Evolutionary conservation across 2,113 vertebrate species (phyloP).

Genomic region (Trematomus loennbergii): DNA sequence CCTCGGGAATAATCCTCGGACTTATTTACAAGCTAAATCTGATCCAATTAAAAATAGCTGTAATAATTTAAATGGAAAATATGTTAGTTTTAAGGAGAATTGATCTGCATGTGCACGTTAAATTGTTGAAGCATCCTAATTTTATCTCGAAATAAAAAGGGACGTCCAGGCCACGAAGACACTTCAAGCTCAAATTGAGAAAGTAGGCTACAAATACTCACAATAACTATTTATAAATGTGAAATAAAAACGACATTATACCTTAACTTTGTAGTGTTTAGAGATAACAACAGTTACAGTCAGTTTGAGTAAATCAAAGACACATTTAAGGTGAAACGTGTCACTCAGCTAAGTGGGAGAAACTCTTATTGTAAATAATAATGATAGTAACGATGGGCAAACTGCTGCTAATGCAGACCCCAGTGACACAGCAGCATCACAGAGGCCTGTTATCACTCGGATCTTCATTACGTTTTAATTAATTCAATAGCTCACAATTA

Average conservation of each 20-base stretch:
- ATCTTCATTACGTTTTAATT: slow-evolving; percentile 18
- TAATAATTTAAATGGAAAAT: background rate
- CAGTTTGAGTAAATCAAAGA: background rate
- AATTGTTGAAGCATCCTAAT: background rate
- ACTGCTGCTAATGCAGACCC: too few relatives aligned
- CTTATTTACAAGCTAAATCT: background rate
- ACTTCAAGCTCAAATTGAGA: background rate
- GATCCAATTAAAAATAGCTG: background rate
- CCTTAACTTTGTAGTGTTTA: background rate
- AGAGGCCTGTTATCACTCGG: background rate
- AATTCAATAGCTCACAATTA: slow-evolving; percentile 31
- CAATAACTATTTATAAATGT: background rate
- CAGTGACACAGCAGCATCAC: background rate
- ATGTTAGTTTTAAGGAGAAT: background rate
- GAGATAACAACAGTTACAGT: background rate
- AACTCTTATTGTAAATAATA: background rate
- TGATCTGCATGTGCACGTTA: background rate
- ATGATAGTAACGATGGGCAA: too few relatives aligned
- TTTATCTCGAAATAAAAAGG: background rate
- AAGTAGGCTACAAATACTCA: background rate
- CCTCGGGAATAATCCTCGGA: background rate
- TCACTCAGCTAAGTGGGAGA: background rate
- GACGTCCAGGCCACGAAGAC: background rate
- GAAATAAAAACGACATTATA: background rate
- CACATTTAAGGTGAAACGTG: background rate